phyloP scores from a whole-genome alignment of 1,140 invertebrate genomes.

The Drosophila pallidifrons region DNA sequence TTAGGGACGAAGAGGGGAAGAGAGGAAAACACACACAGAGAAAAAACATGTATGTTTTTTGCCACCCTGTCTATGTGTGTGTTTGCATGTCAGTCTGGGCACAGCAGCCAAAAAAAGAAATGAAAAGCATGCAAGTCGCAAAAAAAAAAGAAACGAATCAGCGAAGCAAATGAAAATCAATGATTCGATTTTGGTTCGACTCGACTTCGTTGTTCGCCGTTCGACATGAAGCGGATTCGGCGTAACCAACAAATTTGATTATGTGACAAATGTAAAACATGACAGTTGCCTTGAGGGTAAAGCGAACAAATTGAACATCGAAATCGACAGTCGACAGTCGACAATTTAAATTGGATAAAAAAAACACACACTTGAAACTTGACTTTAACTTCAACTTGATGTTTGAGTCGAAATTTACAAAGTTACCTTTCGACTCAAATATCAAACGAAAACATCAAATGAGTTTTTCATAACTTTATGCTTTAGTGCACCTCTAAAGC shows the following conservation, averaged over 20 bases:
- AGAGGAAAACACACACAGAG: conserved; percentile 41
- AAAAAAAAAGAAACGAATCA: conserved; percentile 40
- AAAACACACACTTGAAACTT: neutral
- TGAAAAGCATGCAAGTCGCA: conserved; percentile 6
- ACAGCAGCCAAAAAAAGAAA: conserved; percentile 44
- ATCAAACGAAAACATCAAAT: neutral
- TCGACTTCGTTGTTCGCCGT: conserved; percentile 1
- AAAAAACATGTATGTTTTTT: conserved; percentile 24
- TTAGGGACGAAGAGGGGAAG: conserved; percentile 52
- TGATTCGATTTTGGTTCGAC: conserved; percentile 61
- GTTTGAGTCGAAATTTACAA: neutral
- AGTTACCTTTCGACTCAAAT: neutral
- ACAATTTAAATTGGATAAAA: neutral
- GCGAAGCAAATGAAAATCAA: conserved; percentile 73
- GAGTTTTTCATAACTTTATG: conserved; percentile 14
- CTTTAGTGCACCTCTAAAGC: conserved; percentile 1
- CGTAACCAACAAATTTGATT: conserved; percentile 52
- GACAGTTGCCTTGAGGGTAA: conserved; percentile 43
- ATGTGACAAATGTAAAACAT: conserved; percentile 57
- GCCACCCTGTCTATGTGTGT: conserved; percentile 46
- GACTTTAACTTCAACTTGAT: neutral
- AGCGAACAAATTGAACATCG: conserved; percentile 3
- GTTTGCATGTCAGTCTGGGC: conserved; percentile 37
- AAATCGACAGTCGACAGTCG: neutral
- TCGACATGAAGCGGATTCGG: conserved; percentile 24